Base-by-base conservation (phyloP, 1,140 invertebrate genomes). In the Ruditapes philippinarum region DNA sequence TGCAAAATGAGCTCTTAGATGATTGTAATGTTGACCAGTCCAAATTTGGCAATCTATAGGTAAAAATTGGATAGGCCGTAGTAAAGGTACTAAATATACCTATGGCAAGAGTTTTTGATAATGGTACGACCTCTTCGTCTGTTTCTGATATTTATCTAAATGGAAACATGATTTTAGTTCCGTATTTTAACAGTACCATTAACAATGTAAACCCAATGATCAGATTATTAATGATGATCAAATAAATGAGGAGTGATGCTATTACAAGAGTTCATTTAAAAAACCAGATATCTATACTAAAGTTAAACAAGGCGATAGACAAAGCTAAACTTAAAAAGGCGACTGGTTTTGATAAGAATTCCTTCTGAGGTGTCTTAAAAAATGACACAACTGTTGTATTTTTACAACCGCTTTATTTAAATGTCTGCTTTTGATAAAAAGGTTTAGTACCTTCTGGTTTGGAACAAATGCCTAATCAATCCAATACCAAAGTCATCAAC, bases 401-500 rank as follows among this genome's bases (percentile, higher is more conserved):
- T 65, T 42, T 83, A 28, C 80, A 83, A 25, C 12, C 19, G 17
- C 57, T 83, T n/a, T n/a, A n/a, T 19, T 83, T 83, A 28, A 83
- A 83, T 68, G 19, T 65, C 1, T 83, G 57, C 68, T 83, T 65
- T 68, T n/a, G n/a, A n/a, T 19, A 45, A 25, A 83, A 40, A n/a
- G 80, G 60, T 36, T 68, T 22, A 33, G 80, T 83, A 3, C 81
- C 81, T 14, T 42, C 65, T 49, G n/a, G 14, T 85, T 14, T 89
- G 80, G 88, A 68, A 38, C 33, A 73, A 78, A 33, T 40, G 73
- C 14, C 78, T 85, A 25, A 89, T 89, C 17, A 73, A 78, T 28
- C 88, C 88, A 19, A 85, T 89, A 49, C 88, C 73, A 3, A 89
- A 89, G 70, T 65, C 68, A 3, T 54, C 28, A 14, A 31, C 49